Evolutionary conservation across 2,888 invertebrate genomes (phyloP).

Genomic region (Cosmopolites sordidus): DNA sequence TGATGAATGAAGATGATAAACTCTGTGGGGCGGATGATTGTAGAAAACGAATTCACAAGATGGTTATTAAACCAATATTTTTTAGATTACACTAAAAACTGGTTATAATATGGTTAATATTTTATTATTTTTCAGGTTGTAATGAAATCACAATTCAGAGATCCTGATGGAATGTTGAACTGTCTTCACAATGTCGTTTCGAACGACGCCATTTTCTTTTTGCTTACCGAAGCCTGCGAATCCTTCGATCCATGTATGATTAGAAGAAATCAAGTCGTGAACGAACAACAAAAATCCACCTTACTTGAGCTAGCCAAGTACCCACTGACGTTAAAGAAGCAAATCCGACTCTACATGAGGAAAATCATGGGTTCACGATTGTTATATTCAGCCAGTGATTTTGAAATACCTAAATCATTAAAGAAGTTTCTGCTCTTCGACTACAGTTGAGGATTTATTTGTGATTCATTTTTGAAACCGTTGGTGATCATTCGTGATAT

Average conservation of each 20-base stretch:
- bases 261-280: constrained; percentile 63
- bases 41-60: too few species aligned
- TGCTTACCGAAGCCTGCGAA: constrained; percentile 70
- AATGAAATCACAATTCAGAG: constrained; percentile 78
- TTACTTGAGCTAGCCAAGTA: constrained; percentile 63
- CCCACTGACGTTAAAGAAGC: constrained; percentile 64
- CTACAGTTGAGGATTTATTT: constrained; percentile 48
- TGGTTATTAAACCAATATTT: too few species aligned
- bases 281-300: constrained; percentile 60
- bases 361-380: constrained; percentile 54
- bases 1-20: too few species aligned
- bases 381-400: constrained; percentile 53
- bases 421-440: constrained; percentile 68
- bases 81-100: too few species aligned
- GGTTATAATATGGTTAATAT: too few species aligned
- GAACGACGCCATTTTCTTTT: constrained; percentile 59
- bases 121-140: constrained; percentile 55
- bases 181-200: constrained; percentile 64
- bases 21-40: too few species aligned
- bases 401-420: constrained; percentile 63
- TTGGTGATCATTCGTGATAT: constrained; percentile 21
- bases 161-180: constrained; percentile 79
- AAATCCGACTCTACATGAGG: constrained; percentile 44
- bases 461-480: constrained; percentile 1
- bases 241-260: constrained; percentile 78